A percentile compares a stretch with the other conserved stretches of the same genome.
phyloP scores from a whole-genome alignment of 2,797 vertebrate genomes.

The Phaenicophaeus curvirostris region DNA sequence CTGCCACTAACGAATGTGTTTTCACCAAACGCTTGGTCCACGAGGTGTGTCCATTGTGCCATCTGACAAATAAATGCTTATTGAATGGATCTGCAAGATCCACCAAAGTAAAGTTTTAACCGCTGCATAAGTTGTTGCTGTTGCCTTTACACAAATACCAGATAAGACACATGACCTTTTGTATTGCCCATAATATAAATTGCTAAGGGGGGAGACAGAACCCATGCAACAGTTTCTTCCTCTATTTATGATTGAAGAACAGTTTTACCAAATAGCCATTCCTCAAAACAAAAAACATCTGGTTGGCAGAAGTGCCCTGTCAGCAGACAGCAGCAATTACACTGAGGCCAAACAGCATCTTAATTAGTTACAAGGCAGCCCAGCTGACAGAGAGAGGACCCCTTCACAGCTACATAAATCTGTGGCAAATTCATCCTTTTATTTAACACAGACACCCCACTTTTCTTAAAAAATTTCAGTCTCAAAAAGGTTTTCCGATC shows the following conservation, averaged over 20 bases:
- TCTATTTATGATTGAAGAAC: constrained; percentile 66
- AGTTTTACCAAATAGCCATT: constrained; percentile 52
- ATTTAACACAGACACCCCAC: neutral
- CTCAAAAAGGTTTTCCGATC: neutral
- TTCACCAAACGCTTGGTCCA: neutral
- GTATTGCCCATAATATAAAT: neutral
- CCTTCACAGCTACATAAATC: constrained; percentile 25
- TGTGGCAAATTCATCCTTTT: constrained; percentile 14
- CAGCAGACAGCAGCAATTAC: constrained; percentile 72
- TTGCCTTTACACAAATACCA: neutral
- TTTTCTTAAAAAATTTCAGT: neutral
- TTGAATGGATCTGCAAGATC: neutral
- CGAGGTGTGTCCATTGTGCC: neutral
- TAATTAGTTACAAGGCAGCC: constrained; percentile 63
- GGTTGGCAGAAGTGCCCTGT: constrained; percentile 60
- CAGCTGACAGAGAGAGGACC: constrained; percentile 29
- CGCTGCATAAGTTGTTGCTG: neutral
- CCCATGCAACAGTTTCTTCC: constrained; percentile 26
- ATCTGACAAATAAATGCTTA: neutral
- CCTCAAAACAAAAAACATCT: constrained; percentile 66
- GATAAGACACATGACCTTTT: neutral
- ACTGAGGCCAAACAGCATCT: constrained; percentile 61
- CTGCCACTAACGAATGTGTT: neutral
- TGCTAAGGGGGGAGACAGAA: constrained; percentile 1
- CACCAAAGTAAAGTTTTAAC: neutral